Percentiles rank a stretch among this genome's conserved stretches.
Evolutionary conservation across 1,140 invertebrate genomes (phyloP).

Genomic region (Leptonema lineaticorne): DNA sequence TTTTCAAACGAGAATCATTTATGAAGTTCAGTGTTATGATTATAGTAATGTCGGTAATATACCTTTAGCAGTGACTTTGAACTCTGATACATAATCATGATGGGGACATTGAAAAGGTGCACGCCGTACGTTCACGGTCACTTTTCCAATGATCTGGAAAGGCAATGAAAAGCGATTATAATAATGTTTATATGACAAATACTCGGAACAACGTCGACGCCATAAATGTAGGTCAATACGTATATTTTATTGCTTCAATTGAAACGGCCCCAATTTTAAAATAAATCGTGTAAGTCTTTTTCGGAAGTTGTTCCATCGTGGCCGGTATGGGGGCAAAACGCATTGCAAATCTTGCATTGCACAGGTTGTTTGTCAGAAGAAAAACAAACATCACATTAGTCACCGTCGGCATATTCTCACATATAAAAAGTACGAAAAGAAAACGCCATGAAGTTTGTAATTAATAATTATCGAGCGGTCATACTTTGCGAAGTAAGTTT

Average conservation of each 20-base stretch:
- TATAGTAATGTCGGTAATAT: too few relatives aligned
- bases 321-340: neutral
- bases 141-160: neutral
- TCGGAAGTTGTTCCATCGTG: neutral
- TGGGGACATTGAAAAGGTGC: neutral
- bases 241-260: conserved; percentile 21
- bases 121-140: neutral
- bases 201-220: neutral
- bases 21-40: too few relatives aligned
- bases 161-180: neutral
- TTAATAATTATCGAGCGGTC: neutral
- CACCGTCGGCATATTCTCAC: too few relatives aligned
- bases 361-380: neutral
- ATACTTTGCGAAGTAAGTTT: conserved; percentile 5
- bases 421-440: neutral
- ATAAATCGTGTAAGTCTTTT: conserved; percentile 2
- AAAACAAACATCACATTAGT: too few relatives aligned
- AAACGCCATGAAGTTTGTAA: neutral
- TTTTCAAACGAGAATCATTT: too few relatives aligned
- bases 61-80: conserved; percentile 4
- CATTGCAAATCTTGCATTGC: neutral
- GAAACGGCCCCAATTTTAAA: conserved; percentile 18
- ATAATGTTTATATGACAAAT: neutral
- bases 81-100: neutral
- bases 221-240: conserved; percentile 17